Evolutionary conservation across 1,140 invertebrate species (phyloP), one percentile per base, ranked within the genome.

Genomic region (Drosophila kurseongensis): DNA sequence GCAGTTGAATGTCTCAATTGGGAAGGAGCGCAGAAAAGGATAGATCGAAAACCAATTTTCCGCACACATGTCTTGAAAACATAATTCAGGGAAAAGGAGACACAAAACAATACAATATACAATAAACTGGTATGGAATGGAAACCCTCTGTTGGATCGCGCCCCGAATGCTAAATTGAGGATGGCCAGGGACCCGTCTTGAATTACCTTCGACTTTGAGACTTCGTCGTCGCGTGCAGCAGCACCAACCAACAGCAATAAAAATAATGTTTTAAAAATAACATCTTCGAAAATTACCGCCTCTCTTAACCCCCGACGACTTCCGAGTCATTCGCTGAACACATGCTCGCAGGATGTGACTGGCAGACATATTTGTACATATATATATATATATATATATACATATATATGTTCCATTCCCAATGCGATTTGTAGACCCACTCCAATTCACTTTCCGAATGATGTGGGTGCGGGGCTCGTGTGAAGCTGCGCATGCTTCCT

Each of bases 191-290:
- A 29, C 23, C 23, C 63, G 60, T 50, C 44, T 63, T 29, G 36
- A 5, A 23, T 50, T 35, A 61, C 14, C 48, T 62, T 40, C 35
- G 38, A 41, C 38, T 40, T 14, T 8, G 36, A 16, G 23, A 4
- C 36, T n/a, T 23, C 81, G 77, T 12, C 36, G 48, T 82, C 75
- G 83, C 79, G 79, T 86, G 79, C 78, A 78, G 69, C 78, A 78
- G 69, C 75, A 23, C 23, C 23, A 23, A 23, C 3, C 23, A 23
- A 23, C 23, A 62, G 76, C 79, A 83, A 86, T 88, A 86, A 83
- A 86, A 86, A 79, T 88, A 76, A 88, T 89, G 79, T 88, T 77
- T 72, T 88, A 88, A 88, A 88, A 88, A 88, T 88, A 88, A 83
- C 47, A 68, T 89, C 75, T 76, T 57, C 47, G 41, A 66, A 47